These are phyloP conservation scores for Diachasmimorpha longicaudata DNA, from an alignment of 1,140 invertebrate genomes.

Conservation along the genomic window DNA sequence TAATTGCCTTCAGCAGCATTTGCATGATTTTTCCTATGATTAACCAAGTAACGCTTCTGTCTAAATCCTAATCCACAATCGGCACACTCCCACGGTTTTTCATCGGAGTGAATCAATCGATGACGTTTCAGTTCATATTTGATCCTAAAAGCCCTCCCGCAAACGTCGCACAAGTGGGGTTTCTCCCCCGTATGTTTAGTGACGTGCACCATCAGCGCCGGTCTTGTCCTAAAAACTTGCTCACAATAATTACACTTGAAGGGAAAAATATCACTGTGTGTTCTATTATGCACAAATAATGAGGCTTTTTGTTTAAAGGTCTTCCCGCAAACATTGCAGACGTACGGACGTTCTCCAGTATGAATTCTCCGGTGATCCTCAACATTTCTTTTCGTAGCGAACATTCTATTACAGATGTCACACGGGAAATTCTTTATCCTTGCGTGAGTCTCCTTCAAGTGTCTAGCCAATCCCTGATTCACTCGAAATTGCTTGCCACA, in stretches of 20 bases:
- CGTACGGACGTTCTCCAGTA: conserved; percentile 67
- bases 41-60: conserved; percentile 61
- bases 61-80: conserved; percentile 57
- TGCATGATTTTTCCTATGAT: conserved; percentile 56
- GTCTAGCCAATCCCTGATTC: conserved; percentile 67
- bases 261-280: conserved; percentile 66
- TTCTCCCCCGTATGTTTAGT: conserved; percentile 72
- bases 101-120: conserved; percentile 58
- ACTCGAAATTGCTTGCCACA: conserved; percentile 78
- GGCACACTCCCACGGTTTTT: conserved; percentile 61
- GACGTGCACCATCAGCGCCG: conserved; percentile 66
- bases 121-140: conserved; percentile 70
- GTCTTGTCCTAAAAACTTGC: conserved; percentile 67
- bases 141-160: conserved; percentile 66
- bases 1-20: not conserved
- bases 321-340: conserved; percentile 67
- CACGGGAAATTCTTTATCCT: conserved; percentile 66
- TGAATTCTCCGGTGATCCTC: conserved; percentile 68
- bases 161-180: conserved; percentile 69
- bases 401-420: conserved; percentile 64
- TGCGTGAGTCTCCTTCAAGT: conserved; percentile 70
- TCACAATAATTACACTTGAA: conserved; percentile 69
- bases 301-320: conserved; percentile 67
- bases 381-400: conserved; percentile 61
- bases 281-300: conserved; percentile 63